Evolutionary conservation across 92 coral and sea anemone genomes (phyloP), one percentile per base, ranked within the genome.

Genomic region (Epizoanthus illoricatus): DNA sequence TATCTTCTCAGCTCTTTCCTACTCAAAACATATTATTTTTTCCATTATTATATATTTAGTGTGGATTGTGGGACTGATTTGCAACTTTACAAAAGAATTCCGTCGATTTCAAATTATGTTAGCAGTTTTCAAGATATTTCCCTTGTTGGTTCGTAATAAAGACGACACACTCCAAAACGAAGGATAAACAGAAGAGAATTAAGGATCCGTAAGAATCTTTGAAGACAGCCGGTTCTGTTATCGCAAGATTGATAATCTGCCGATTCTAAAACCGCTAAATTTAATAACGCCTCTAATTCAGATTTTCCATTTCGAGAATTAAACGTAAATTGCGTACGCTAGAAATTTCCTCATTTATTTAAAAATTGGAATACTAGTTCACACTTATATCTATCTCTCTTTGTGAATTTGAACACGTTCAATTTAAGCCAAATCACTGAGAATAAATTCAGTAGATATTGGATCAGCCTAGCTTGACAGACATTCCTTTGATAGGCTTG

Each of bases 271-370:
- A 78, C 82, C 82, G 71, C 82, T 63, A 78, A 78, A 78, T 78
- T 63, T 63, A 78, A 78, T 78, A 78, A 78, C 82, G 82, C 82
- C 82, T 78, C 82, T 62, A 18, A 63, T 63, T 78, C 71, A 62
- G 82, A 63, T 63, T 78, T 41, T 78, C 70, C 52, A 19, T 78
- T 78, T 64, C 70, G 47, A 43, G 71, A 78, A 78, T 78, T 78
- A 78, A 52, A 43, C 82, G 23, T 42, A 45, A 42, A 43, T 47
- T 43, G 65, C 28, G 42, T 54, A 43, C 3, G 15, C 18, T 39
- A 78, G 66, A 78, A 21, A 24, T 78, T 78, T 56, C 40, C 54
- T 61, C 58, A 58, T 66, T 63, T 58, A 3, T 18, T 56, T 43
- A 7, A 49, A 63, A 78, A 59, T 5, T 5, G 59, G 11, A 42